Evolutionary conservation across 2,113 vertebrate species (phyloP), one percentile per base, ranked within the genome.

Genomic region (Cranoglanis bouderius): DNA sequence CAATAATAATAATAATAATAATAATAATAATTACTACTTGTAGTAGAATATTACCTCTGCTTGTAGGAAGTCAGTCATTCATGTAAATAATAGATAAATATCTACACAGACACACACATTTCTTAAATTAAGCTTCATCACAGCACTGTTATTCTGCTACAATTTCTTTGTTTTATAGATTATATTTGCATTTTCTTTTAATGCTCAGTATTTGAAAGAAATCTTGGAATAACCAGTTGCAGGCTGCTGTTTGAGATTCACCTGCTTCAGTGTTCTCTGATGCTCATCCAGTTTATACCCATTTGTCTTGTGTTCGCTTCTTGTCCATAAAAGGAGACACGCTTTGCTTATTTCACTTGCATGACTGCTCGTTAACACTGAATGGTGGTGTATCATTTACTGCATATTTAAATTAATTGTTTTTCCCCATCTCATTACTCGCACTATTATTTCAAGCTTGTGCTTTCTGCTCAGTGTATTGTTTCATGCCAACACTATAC

Each of bases 231-330:
- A 91, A 89, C 86, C 75, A 81, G 91, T 89, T 89, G 93, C 90
- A 94, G 91, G 91, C 92, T 92, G 93, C 88, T 91, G 90, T 94
- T 86, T 92, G 70, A 24, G 78, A 90, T 90, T 91, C 35, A 84
- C 38, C 75, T 88, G 88, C 59, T 87, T 84, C 40, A 84, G 21
- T 83, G 6, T 83, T 77, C 51, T 87, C 75, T 78, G 88, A 82
- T 67, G 53, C 57, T 83, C 65, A 49, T 88, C 46, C 67, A 26
- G n/a, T 72, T 82, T 32, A 21, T 72, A 46, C 32, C 51, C 32
- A 32, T 85, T 77, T 84, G 16, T 84, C 40, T 65, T 24, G 21
- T 67, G 51, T 19, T 83, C 29, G 51, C 55, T 35, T 85, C 14
- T 59, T 81, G 49, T 89, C 67, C 57, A 59, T 82, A 59, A 88